phyloP scores from a whole-genome alignment of 1,140 invertebrate genomes.

The Arctopsyche grandis region DNA sequence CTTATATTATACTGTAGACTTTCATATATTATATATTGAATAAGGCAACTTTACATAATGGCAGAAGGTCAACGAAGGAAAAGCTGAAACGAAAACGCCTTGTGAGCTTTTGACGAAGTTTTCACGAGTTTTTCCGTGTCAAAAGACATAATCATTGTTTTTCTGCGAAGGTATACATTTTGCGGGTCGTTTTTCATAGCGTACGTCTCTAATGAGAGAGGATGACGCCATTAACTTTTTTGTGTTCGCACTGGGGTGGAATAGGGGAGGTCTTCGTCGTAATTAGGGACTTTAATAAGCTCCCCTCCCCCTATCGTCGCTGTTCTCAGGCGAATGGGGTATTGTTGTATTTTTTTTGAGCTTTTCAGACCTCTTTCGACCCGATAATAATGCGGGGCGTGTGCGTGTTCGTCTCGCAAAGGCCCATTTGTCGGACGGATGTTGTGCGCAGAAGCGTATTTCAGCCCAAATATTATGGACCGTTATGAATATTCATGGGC shows the following conservation, averaged over 20 bases:
- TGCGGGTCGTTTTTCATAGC: constrained; percentile 1
- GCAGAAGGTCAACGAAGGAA: no score
- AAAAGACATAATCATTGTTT: neutral
- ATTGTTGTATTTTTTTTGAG: no score
- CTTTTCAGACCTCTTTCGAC: no score
- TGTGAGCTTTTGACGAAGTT: neutral
- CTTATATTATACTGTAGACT: no score
- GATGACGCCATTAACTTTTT: constrained; percentile 13
- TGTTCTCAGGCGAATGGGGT: no score
- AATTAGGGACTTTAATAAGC: constrained; percentile 8
- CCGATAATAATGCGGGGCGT: neutral
- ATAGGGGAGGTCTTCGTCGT: neutral
- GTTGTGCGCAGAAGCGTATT: constrained; percentile 17
- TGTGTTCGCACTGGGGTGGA: neutral
- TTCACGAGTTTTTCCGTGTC: neutral
- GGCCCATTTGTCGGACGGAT: constrained; percentile 3
- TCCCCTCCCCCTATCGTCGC: no score
- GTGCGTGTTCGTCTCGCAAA: neutral
- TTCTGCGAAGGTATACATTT: neutral
- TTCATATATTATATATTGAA: no score
- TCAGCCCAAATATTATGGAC: constrained; percentile 6
- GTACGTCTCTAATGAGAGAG: neutral
- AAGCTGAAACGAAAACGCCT: neutral
- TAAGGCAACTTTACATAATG: no score
- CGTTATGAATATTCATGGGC: constrained; percentile 15